Evolutionary conservation across 2,888 invertebrate genomes (phyloP).

Genomic region (Sinotaia quadrata): DNA sequence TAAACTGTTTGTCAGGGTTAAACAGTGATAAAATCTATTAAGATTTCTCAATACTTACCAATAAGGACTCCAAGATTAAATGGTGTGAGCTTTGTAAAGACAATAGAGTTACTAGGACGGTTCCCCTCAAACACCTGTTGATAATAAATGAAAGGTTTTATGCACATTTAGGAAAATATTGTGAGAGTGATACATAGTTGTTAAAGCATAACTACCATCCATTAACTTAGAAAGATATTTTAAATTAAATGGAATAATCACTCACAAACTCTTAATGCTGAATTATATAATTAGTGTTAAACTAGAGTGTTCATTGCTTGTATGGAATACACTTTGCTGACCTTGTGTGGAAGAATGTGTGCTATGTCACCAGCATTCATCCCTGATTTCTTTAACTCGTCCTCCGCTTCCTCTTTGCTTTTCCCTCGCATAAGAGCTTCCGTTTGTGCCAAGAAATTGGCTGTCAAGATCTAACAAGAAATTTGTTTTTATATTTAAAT

Average conservation of each 20-base stretch:
- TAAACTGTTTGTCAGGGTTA: too few relatives aligned
- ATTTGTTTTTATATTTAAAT: neutral
- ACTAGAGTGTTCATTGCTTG: neutral
- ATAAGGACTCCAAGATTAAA: conserved; percentile 94
- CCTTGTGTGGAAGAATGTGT: conserved; percentile 93
- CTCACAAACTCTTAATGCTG: too few relatives aligned
- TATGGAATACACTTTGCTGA: neutral
- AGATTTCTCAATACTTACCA: conserved; percentile 75
- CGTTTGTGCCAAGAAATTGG: conserved; percentile 98
- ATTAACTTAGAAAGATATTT: too few relatives aligned
- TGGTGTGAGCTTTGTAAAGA: conserved; percentile 91
- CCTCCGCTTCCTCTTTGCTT: conserved; percentile 79
- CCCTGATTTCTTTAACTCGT: conserved; percentile 86
- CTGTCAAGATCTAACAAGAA: conserved; percentile 82
- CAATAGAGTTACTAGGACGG: conserved; percentile 96
- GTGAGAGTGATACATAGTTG: too few relatives aligned
- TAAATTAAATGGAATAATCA: too few relatives aligned
- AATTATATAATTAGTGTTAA: too few relatives aligned
- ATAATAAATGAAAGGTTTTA: neutral
- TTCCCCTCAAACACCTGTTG: conserved; percentile 89
- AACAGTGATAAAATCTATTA: too few relatives aligned
- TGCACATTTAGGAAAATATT: neutral
- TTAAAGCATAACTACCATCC: too few relatives aligned
- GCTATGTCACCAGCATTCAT: conserved; percentile 81
- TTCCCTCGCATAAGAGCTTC: conserved; percentile 96